A percentile compares a stretch with the other conserved stretches of the same genome.
Evolutionary conservation across 1,140 invertebrate species (phyloP).

Genomic region (Nymphalis io): DNA sequence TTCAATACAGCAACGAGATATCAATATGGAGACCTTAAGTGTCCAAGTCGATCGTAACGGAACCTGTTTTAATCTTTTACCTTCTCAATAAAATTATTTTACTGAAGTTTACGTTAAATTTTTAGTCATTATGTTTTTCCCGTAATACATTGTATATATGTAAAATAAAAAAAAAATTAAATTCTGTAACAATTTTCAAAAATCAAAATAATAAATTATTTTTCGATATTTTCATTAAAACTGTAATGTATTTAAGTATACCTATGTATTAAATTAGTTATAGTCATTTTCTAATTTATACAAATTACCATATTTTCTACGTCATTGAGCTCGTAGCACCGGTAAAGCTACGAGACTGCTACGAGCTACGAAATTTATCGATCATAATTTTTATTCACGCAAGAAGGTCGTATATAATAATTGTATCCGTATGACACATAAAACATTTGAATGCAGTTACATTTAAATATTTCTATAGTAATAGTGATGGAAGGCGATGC

Average conservation of each 20-base stretch:
- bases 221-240: neutral
- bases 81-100: no score
- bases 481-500: no score
- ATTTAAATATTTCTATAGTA: no score
- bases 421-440: no score
- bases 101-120: no score
- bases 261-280: neutral
- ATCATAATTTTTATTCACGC: slow-evolving; percentile 8
- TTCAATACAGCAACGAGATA: no score
- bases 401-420: neutral
- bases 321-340: slow-evolving; percentile 55
- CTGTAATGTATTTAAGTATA: neutral
- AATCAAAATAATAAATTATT: neutral
- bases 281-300: slow-evolving; percentile 21
- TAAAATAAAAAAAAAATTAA: neutral
- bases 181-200: neutral
- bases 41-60: no score
- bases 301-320: slow-evolving; percentile 44
- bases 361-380: slow-evolving; percentile 51
- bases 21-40: no score
- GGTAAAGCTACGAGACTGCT: slow-evolving; percentile 53
- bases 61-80: no score
- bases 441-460: no score
- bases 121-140: no score
- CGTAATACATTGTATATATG: no score